These are phyloP conservation scores for Agelas oroides DNA, from an alignment of 37 sponge, comb jelly and placozoan genomes.

Conservation along the genomic window DNA sequence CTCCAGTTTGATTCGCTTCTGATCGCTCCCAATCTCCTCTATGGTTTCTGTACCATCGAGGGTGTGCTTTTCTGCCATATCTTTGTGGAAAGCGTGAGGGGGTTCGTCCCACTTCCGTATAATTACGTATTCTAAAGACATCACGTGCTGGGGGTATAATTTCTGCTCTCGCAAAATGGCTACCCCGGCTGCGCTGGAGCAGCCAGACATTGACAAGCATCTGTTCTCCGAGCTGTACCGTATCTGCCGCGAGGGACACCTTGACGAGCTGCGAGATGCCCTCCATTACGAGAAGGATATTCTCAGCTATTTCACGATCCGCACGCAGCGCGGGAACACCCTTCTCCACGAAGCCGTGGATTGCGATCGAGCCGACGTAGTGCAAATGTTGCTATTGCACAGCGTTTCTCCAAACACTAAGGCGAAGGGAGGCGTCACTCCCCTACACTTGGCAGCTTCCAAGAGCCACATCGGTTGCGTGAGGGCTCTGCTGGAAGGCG, in stretches of 20 bases:
- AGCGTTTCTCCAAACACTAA: slow-evolving; percentile 58
- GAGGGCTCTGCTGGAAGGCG: slow-evolving; percentile 54
- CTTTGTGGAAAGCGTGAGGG: too few species aligned
- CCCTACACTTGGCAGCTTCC: slow-evolving; percentile 69
- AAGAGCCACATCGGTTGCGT: slow-evolving; percentile 73
- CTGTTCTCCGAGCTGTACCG: slow-evolving; percentile 58
- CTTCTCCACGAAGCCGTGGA: slow-evolving; percentile 85
- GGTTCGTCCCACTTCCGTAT: background rate
- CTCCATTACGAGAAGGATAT: slow-evolving; percentile 48
- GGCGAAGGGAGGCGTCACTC: slow-evolving; percentile 63
- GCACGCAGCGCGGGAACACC: slow-evolving; percentile 53
- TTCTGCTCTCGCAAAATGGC: slow-evolving; percentile 41
- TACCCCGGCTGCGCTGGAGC: slow-evolving; percentile 33
- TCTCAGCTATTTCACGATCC: slow-evolving; percentile 23
- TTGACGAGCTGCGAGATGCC: slow-evolving; percentile 36
- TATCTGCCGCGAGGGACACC: slow-evolving; percentile 65
- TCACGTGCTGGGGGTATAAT: background rate
- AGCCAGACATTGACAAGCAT: slow-evolving; percentile 40
- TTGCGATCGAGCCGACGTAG: slow-evolving; percentile 66
- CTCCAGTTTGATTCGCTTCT: slow-evolving; percentile 84
- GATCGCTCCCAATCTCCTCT: slow-evolving; percentile 54
- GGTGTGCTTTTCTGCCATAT: slow-evolving; percentile 90
- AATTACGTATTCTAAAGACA: slow-evolving; percentile 2
- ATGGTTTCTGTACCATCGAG: slow-evolving; percentile 39
- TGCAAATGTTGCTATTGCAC: slow-evolving; percentile 70